phyloP scores from a whole-genome alignment of 1,140 invertebrate genomes.

The Drosophila jambulina region DNA sequence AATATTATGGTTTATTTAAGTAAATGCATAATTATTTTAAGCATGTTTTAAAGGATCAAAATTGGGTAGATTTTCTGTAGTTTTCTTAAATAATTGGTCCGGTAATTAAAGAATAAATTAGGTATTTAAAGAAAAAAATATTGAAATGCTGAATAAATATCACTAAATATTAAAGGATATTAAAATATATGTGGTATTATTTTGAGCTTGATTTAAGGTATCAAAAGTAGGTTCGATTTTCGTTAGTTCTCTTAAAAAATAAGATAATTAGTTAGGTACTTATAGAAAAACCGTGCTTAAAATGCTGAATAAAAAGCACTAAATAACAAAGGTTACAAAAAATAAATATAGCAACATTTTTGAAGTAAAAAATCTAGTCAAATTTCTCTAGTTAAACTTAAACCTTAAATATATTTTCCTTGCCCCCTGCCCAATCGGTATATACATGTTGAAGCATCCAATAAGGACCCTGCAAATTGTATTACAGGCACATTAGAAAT shows the following conservation, averaged over 20 bases:
- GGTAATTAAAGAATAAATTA: no score
- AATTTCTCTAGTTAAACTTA: neutral
- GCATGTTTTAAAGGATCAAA: no score
- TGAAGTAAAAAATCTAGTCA: neutral
- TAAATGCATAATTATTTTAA: no score
- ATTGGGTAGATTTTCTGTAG: no score
- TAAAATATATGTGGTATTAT: neutral
- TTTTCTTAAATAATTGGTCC: no score
- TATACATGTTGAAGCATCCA: slow-evolving; percentile 2
- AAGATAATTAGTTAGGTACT: neutral
- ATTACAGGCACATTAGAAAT: slow-evolving; percentile 16
- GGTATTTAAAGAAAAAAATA: neutral
- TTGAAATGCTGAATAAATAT: neutral
- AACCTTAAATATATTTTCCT: neutral
- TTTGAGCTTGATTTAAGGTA: neutral
- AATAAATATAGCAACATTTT: neutral
- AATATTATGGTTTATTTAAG: no score
- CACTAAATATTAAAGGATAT: neutral
- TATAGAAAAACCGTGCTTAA: neutral
- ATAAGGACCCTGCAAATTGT: slow-evolving; percentile 10
- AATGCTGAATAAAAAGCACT: neutral
- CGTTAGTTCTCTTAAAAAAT: neutral
- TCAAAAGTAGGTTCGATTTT: neutral
- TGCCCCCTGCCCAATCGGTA: neutral
- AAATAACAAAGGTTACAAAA: neutral